These are phyloP conservation scores for Phyllopteryx taeniolatus DNA, from an alignment of 2,113 vertebrate species.

Conservation along the genomic window DNA sequence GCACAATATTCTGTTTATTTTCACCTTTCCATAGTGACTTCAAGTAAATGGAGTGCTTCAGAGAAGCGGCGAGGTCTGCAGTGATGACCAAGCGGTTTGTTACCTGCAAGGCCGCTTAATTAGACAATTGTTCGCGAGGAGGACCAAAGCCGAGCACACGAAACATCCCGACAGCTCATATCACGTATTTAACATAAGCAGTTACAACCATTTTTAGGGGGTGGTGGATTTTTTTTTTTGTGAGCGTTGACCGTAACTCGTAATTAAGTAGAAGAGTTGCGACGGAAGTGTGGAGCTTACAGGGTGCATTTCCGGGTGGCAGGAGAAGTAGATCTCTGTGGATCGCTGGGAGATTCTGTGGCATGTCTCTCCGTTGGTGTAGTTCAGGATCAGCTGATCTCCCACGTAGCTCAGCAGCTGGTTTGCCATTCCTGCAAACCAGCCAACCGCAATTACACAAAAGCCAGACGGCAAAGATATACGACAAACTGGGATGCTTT, in stretches of 20 bases:
- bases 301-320: slow-evolving; percentile 75
- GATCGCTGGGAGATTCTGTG: slow-evolving; percentile 85
- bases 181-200: too few relatives aligned
- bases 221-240: too few relatives aligned
- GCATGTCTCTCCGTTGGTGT: slow-evolving; percentile 83
- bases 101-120: too few relatives aligned
- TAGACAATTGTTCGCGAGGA: too few relatives aligned
- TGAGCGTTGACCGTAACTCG: too few relatives aligned
- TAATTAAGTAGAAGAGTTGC: neutral
- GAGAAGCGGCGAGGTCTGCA: too few relatives aligned
- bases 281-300: slow-evolving; percentile 66
- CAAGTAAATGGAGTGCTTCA: neutral
- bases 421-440: slow-evolving; percentile 73
- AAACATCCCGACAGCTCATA: neutral
- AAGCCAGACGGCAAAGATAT: neutral
- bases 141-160: too few relatives aligned
- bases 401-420: slow-evolving; percentile 83
- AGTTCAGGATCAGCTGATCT: slow-evolving; percentile 89
- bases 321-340: slow-evolving; percentile 87
- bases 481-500: neutral
- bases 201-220: too few relatives aligned
- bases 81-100: too few relatives aligned
- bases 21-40: too few relatives aligned
- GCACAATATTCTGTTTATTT: too few relatives aligned
- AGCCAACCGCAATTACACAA: neutral